Conservation (phyloP, 2,888 invertebrate genomes). For the Platerodrilus igneus region DNA sequence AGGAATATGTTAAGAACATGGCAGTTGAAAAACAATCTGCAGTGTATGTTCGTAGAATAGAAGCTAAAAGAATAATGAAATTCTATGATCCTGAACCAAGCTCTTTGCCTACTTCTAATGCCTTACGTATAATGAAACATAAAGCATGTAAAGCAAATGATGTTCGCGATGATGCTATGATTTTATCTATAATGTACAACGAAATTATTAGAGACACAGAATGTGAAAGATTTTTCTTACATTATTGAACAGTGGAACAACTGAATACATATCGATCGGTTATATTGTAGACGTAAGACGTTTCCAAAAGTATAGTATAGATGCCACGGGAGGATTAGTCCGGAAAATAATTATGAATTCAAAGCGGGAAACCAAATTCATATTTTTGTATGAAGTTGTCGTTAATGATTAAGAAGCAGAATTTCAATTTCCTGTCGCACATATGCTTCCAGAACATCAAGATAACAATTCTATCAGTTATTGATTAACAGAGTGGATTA, state of each 20-base stretch:
- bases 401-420: slow-evolving; percentile 2
- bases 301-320: slow-evolving; percentile 2
- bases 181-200: background rate
- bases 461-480: slow-evolving; percentile 6
- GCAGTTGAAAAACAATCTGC: slow-evolving; percentile 3
- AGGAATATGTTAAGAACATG: background rate
- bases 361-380: background rate
- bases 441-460: slow-evolving; percentile 4
- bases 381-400: slow-evolving; percentile 10
- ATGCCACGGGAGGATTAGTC: slow-evolving; percentile 7
- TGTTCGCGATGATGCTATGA: slow-evolving; percentile 3
- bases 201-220: slow-evolving; percentile 6
- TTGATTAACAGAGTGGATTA: slow-evolving; percentile 7
- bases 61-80: slow-evolving; percentile 7
- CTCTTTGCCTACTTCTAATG: slow-evolving; percentile 2
- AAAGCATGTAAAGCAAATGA: no score
- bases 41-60: background rate
- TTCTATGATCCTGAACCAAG: slow-evolving; percentile 3
- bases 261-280: slow-evolving; percentile 5
- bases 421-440: background rate
- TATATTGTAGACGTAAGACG: background rate
- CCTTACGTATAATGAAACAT: slow-evolving; percentile 1
- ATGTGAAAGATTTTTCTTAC: slow-evolving; percentile 5
- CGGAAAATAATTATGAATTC: background rate
- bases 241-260: slow-evolving; percentile 5